Conservation (phyloP, 2,888 invertebrate species). For the Dolichopus griseipennis region DNA sequence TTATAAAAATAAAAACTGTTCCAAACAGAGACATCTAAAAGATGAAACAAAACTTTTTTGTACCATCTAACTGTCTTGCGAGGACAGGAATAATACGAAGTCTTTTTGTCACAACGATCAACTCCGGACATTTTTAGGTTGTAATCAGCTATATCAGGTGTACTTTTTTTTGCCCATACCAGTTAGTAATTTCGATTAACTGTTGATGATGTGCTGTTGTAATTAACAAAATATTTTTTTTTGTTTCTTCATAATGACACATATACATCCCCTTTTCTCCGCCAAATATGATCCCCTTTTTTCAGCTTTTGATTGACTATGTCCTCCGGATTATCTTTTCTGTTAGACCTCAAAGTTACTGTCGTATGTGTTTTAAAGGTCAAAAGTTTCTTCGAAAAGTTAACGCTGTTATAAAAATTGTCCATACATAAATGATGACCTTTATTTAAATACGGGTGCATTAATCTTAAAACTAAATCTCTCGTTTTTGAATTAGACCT, state of each 20-base stretch:
- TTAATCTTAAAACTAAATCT: too few relatives aligned
- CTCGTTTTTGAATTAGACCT: too few relatives aligned
- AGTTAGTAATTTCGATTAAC: neutral
- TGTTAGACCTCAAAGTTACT: too few relatives aligned
- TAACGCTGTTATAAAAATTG: too few relatives aligned
- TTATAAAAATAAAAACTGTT: neutral
- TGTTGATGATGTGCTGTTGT: neutral
- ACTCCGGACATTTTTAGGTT: slow-evolving; percentile 12
- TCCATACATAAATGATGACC: too few relatives aligned
- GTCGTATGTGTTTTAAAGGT: too few relatives aligned
- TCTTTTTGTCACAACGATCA: slow-evolving; percentile 11
- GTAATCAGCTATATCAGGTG: slow-evolving; percentile 11
- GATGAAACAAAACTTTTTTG: slow-evolving; percentile 12
- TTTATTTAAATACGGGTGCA: too few relatives aligned
- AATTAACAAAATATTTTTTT: neutral
- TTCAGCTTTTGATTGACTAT: too few relatives aligned
- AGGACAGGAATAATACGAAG: slow-evolving; percentile 12
- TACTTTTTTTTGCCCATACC: neutral
- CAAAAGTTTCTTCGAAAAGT: too few relatives aligned
- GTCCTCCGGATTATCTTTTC: too few relatives aligned
- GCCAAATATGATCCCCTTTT: slow-evolving; percentile 14
- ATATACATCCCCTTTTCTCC: neutral
- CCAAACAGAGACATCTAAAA: too few relatives aligned
- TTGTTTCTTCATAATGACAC: neutral
- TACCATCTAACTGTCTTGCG: slow-evolving; percentile 14